These are phyloP conservation scores for Tenthredo notha DNA, from an alignment of 2,888 invertebrate genomes.

Conservation along the genomic window DNA sequence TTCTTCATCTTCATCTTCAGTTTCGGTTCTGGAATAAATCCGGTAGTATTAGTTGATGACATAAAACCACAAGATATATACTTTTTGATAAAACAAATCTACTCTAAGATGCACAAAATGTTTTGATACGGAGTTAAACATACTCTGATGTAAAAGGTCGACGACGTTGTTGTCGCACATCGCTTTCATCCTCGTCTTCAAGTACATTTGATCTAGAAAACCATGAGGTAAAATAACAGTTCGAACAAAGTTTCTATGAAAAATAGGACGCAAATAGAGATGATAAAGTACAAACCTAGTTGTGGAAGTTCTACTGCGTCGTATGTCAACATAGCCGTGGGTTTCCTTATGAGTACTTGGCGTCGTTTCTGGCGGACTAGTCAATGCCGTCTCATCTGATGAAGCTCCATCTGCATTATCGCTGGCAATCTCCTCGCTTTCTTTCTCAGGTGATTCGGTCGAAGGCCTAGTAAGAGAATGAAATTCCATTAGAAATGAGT, in stretches of 20 bases:
- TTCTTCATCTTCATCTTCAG: slow-evolving; percentile 53
- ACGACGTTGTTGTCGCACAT: slow-evolving; percentile 3
- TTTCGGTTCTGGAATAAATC: slow-evolving; percentile 10
- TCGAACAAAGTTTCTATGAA: not conserved
- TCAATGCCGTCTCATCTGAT: slow-evolving; percentile 70
- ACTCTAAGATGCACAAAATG: not conserved
- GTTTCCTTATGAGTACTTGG: slow-evolving; percentile 66
- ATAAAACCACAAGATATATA: not conserved
- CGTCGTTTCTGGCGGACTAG: slow-evolving; percentile 67
- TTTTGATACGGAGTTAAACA: not conserved
- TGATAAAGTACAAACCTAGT: slow-evolving; percentile 59
- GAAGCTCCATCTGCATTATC: slow-evolving; percentile 78
- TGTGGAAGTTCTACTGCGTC: slow-evolving; percentile 70
- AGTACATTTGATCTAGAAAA: slow-evolving; percentile 56
- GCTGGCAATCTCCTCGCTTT: slow-evolving; percentile 71
- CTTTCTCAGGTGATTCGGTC: slow-evolving; percentile 62
- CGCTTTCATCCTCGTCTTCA: slow-evolving; percentile 68
- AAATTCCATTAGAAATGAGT: not conserved
- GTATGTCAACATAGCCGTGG: slow-evolving; percentile 74
- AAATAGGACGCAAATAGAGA: not conserved
- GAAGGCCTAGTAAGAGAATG: slow-evolving; percentile 60
- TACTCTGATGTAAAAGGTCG: slow-evolving; percentile 16
- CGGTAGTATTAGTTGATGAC: not conserved
- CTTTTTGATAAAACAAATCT: not conserved
- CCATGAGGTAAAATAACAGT: not conserved